phyloP scores from a whole-genome alignment of 2,888 invertebrate species.

The Drosophila affinis region DNA sequence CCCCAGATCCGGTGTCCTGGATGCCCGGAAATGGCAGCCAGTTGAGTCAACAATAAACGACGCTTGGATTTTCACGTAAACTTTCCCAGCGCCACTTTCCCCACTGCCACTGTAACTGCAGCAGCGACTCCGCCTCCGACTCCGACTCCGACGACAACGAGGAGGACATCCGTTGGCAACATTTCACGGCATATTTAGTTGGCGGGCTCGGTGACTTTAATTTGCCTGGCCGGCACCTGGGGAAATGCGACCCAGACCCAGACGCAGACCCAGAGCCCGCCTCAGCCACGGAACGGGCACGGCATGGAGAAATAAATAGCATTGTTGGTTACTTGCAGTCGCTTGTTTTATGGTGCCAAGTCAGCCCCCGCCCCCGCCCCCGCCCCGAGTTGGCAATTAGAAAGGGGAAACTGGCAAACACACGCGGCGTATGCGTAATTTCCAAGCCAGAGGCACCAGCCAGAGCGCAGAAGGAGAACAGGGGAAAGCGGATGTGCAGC shows the following conservation, averaged over 20 bases:
- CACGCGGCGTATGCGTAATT: slow-evolving; percentile 59
- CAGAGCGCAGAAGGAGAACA: not conserved
- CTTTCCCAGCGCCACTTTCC: slow-evolving; percentile 48
- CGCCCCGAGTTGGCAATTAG: slow-evolving; percentile 37
- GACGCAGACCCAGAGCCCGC: slow-evolving; percentile 5
- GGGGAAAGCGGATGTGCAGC: not conserved
- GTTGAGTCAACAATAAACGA: slow-evolving; percentile 71
- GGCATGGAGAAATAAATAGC: slow-evolving; percentile 30
- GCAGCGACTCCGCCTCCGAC: slow-evolving; percentile 11
- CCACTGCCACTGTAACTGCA: slow-evolving; percentile 9
- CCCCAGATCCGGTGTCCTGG: slow-evolving; percentile 37
- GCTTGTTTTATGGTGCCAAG: slow-evolving; percentile 31
- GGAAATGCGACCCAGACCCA: slow-evolving; percentile 14
- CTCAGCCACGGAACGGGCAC: not conserved
- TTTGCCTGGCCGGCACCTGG: slow-evolving; percentile 54
- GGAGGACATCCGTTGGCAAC: slow-evolving; percentile 60
- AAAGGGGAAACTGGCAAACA: slow-evolving; percentile 46
- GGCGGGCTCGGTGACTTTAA: slow-evolving; percentile 58
- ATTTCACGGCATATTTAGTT: slow-evolving; percentile 66
- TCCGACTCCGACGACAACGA: slow-evolving; percentile 12
- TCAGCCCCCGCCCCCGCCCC: too few relatives aligned
- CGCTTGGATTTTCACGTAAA: slow-evolving; percentile 52
- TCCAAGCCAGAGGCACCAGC: slow-evolving; percentile 14
- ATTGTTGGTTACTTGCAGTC: slow-evolving; percentile 45
- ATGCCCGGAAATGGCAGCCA: slow-evolving; percentile 60